Evolutionary conservation across 2,888 invertebrate species (phyloP).

Genomic region (Anarsia innoxiella): DNA sequence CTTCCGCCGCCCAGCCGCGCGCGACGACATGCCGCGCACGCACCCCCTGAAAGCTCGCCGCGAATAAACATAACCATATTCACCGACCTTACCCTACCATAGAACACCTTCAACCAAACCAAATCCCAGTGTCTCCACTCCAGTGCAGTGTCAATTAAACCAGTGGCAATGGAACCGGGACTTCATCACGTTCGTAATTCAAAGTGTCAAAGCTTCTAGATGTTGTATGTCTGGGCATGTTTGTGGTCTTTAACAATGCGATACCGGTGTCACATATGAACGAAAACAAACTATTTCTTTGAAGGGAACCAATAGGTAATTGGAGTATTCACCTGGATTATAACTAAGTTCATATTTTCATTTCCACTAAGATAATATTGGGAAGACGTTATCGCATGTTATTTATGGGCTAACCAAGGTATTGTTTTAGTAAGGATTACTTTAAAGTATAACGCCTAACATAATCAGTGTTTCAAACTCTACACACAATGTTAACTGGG

Average conservation of each 20-base stretch:
- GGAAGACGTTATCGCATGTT: constrained; percentile 38
- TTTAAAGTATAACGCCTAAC: constrained; percentile 4
- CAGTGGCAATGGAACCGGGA: constrained; percentile 38
- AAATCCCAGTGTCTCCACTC: constrained; percentile 17
- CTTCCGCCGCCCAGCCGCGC: constrained; percentile 43
- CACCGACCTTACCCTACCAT: too few species aligned
- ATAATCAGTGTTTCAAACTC: constrained; percentile 4
- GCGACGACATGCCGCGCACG: constrained; percentile 49
- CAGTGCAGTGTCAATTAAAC: constrained; percentile 27
- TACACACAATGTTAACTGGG: constrained; percentile 24
- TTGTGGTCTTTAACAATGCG: constrained; percentile 38
- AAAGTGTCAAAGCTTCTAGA: constrained; percentile 47
- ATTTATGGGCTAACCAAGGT: constrained; percentile 13
- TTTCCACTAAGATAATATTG: constrained; percentile 16
- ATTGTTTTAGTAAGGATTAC: constrained; percentile 3
- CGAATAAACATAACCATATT: background rate
- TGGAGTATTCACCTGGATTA: constrained; percentile 16
- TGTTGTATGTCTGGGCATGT: constrained; percentile 48
- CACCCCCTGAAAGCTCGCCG: constrained; percentile 14
- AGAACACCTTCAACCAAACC: background rate
- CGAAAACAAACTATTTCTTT: constrained; percentile 13
- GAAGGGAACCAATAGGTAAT: constrained; percentile 34
- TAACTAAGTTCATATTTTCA: background rate
- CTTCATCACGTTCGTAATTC: constrained; percentile 61
- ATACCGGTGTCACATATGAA: constrained; percentile 28